phyloP scores from a whole-genome alignment of 2,888 invertebrate species.

The Rotaria sp. region DNA sequence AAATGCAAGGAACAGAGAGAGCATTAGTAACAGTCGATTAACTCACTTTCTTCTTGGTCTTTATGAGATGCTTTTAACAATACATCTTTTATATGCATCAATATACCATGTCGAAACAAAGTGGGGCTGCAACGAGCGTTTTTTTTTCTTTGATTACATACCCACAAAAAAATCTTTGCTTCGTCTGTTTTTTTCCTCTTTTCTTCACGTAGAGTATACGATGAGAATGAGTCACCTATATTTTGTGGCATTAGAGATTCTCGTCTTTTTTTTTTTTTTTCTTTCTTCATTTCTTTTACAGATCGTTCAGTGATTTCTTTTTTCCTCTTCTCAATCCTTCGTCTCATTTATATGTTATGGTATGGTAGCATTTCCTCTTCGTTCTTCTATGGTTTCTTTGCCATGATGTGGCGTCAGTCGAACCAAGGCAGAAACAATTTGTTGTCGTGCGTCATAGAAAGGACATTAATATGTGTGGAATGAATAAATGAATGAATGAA shows the following conservation, averaged over 20 bases:
- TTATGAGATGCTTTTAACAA: background rate
- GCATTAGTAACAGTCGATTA: constrained; percentile 20
- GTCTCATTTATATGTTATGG: background rate
- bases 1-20: background rate
- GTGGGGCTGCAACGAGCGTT: background rate
- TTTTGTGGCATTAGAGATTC: background rate
- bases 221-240: constrained; percentile 2
- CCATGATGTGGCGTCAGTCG: background rate
- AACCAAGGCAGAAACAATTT: background rate
- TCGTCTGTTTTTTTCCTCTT: background rate
- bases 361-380: background rate
- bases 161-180: background rate
- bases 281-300: background rate
- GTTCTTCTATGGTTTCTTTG: background rate
- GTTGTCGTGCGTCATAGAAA: background rate
- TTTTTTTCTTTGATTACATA: constrained; percentile 13
- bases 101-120: background rate
- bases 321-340: background rate
- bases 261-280: background rate
- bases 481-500: background rate
- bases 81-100: background rate
- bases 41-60: background rate
- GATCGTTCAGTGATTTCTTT: constrained; percentile 17
- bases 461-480: background rate
- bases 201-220: background rate